These are phyloP conservation scores for Chrysogorgia sp. DNA, from an alignment of 92 coral and sea anemone genomes.

Conservation along the genomic window DNA sequence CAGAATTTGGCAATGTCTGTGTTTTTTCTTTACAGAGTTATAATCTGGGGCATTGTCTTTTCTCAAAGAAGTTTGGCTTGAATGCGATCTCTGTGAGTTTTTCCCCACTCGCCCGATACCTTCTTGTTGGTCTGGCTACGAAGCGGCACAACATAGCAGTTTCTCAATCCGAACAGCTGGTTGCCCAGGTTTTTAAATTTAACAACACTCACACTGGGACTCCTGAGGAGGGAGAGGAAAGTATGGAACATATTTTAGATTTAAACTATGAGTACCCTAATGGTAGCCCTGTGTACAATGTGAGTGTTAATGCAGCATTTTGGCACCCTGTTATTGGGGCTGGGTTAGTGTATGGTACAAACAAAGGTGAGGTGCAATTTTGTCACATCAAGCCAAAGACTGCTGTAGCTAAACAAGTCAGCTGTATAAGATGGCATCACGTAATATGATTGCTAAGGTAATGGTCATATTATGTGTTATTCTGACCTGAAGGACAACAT, in stretches of 20 bases:
- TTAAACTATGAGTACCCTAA: not conserved
- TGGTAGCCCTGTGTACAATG: constrained; percentile 39
- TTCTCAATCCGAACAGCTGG: constrained; percentile 41
- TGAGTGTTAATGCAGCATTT: constrained; percentile 86
- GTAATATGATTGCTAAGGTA: too few relatives aligned
- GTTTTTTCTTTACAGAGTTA: constrained; percentile 75
- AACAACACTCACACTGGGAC: constrained; percentile 4
- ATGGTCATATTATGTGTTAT: too few relatives aligned
- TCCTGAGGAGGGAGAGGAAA: not conserved
- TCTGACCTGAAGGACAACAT: too few relatives aligned
- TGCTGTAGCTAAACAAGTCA: too few relatives aligned
- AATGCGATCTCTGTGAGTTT: constrained; percentile 86
- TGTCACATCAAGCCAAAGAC: constrained; percentile 26
- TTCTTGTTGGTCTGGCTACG: constrained; percentile 91
- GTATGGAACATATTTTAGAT: constrained; percentile 1
- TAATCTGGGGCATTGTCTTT: constrained; percentile 80
- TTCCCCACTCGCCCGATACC: constrained; percentile 76
- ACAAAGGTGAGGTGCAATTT: constrained; percentile 80
- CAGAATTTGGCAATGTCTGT: constrained; percentile 74
- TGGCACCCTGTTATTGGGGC: constrained; percentile 96
- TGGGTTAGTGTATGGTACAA: constrained; percentile 96
- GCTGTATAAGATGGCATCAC: too few relatives aligned
- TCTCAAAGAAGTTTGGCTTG: constrained; percentile 79
- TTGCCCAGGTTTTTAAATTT: constrained; percentile 86
- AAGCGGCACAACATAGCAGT: constrained; percentile 55